These are phyloP conservation scores for Elgaria multicarinata DNA, from an alignment of 2,113 vertebrate species.

Conservation along the genomic window DNA sequence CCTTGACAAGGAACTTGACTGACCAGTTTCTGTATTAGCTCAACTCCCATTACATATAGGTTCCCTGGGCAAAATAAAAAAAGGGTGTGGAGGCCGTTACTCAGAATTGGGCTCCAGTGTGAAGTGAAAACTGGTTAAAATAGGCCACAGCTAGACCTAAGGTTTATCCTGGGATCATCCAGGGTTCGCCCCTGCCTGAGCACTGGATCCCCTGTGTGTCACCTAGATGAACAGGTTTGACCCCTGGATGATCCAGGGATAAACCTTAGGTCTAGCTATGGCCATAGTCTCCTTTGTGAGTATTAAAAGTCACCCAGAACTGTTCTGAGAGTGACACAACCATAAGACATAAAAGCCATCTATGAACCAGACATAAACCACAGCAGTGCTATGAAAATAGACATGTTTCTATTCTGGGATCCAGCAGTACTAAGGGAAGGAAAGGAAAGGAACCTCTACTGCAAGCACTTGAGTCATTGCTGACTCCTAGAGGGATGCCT, in stretches of 20 bases:
- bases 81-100: background rate
- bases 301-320: no score
- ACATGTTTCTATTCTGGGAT: background rate
- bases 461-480: no score
- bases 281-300: background rate
- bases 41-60: background rate
- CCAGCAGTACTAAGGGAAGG: background rate
- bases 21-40: background rate
- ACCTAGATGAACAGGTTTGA: no score
- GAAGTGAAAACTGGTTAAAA: background rate
- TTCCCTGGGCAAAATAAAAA: background rate
- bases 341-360: background rate
- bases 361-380: background rate
- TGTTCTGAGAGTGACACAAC: background rate
- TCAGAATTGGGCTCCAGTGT: background rate
- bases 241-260: no score
- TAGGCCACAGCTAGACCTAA: no score
- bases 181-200: no score
- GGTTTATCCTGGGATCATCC: no score
- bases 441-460: no score
- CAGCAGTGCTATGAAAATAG: background rate
- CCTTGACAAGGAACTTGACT: background rate
- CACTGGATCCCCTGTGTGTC: no score
- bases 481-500: no score
- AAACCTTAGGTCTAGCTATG: no score